These are phyloP conservation scores for Harlomillsia oculata DNA, from an alignment of 1,140 invertebrate species.

Conservation along the genomic window DNA sequence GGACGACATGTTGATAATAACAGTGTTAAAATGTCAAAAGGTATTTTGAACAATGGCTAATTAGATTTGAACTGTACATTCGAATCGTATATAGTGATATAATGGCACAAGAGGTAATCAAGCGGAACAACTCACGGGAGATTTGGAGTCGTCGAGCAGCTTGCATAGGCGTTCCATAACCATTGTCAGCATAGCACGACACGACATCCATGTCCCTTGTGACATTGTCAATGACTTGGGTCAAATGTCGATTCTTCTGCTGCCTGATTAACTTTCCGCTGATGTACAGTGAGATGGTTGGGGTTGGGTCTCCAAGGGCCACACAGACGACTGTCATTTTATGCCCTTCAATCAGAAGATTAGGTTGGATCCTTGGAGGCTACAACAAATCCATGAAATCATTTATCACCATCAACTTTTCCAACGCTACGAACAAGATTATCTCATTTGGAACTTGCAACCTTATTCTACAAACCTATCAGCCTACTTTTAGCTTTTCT, in stretches of 20 bases:
- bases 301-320: conserved; percentile 68
- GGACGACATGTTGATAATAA: background rate
- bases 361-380: conserved; percentile 70
- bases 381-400: conserved; percentile 39
- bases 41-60: no score
- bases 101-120: no score
- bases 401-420: background rate
- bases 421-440: no score
- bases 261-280: conserved; percentile 61
- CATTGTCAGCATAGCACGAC: conserved; percentile 74
- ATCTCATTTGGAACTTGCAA: no score
- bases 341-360: conserved; percentile 66
- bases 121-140: conserved; percentile 70
- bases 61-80: no score
- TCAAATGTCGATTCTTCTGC: conserved; percentile 67
- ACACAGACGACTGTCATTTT: conserved; percentile 71
- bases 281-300: conserved; percentile 67
- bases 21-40: background rate
- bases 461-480: no score
- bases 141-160: conserved; percentile 62
- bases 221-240: conserved; percentile 67
- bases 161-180: conserved; percentile 71
- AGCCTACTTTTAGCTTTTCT: no score
- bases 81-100: no score
- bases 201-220: conserved; percentile 70